phyloP scores from a whole-genome alignment of 1,140 invertebrate species.

The Odontomachus brunneus region DNA sequence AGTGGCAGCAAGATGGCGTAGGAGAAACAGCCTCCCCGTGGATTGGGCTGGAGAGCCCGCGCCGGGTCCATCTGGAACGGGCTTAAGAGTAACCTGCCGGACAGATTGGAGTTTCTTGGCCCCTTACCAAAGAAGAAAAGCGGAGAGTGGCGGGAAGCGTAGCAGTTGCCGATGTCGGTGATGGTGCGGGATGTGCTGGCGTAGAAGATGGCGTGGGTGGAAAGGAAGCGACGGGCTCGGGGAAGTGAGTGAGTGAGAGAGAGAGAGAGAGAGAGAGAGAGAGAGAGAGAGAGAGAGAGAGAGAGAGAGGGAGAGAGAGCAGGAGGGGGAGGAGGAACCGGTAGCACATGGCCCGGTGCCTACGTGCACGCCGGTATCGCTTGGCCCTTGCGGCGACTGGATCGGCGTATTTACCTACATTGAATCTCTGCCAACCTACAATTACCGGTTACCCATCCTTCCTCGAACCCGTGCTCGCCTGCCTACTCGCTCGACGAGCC shows the following conservation, averaged over 20 bases:
- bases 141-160: conserved; percentile 61
- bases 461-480: conserved; percentile 65
- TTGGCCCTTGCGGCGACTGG: conserved; percentile 73
- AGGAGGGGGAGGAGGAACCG: conserved; percentile 65
- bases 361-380: conserved; percentile 77
- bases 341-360: conserved; percentile 80
- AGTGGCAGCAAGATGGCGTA: conserved; percentile 69
- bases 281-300: conserved; percentile 50
- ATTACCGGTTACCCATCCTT: conserved; percentile 85
- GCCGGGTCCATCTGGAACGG: conserved; percentile 80
- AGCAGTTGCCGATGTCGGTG: conserved; percentile 65
- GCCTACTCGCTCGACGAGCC: conserved; percentile 65
- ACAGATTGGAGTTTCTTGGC: conserved; percentile 84
- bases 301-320: conserved; percentile 23
- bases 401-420: conserved; percentile 84
- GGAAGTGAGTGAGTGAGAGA: background rate
- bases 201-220: conserved; percentile 51
- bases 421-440: conserved; percentile 85
- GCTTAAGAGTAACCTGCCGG: conserved; percentile 77
- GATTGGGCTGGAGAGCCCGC: conserved; percentile 64
- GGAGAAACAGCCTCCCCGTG: conserved; percentile 65
- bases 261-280: conserved; percentile 22
- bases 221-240: background rate
- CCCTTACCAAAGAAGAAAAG: conserved; percentile 80
- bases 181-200: conserved; percentile 55